Base-by-base conservation (phyloP, 2,113 vertebrate genomes). In the Anolis sagrei region DNA sequence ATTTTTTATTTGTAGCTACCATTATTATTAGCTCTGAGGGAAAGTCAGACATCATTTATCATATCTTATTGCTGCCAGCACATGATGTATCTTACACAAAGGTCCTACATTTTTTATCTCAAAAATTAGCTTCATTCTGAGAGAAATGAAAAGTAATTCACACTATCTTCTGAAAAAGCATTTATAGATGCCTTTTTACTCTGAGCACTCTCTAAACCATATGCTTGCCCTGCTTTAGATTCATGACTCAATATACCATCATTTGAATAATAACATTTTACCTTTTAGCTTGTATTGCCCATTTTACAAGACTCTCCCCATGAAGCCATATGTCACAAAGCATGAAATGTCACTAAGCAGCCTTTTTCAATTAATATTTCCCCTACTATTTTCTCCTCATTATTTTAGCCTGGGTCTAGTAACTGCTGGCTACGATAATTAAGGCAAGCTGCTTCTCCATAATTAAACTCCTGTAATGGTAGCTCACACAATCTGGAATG, bases 361-460 rank as follows among this genome's bases (percentile, higher is more conserved):
- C 72, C 11, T 61, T 73, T 78, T 87, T 85, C 82, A 87, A 81
- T 86, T 87, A 86, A 89, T 89, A 81, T 44, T 89, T 87, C 83
- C 61, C 51, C 4, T 18, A 74, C 51, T 61, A 84, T 25, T 79
- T 87, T 61, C 64, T 36, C 25, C 51, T 87, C 75, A 70, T 76
- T 89, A 84, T 70, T 91, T 29, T 77, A 76, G 49, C 27, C 80
- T 76, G 51, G 78, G 78, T 84, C 51, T 84, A 82, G 73, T 80
- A n/a, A 73, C 54, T 76, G 32, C 36, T 84, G 79, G 16, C 34
- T 79, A 91, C 48, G 81, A 85, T 84, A 23, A 8, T 87, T 76
- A 91, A 58, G 39, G 54, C 85, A 91, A 82, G 36, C 79, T 79
- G 51, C 62, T 85, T 82, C 69, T 89, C n/a, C 64, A 51, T 82